phyloP scores from a whole-genome alignment of 2,113 vertebrate genomes.

The Pangasianodon hypophthalmus region DNA sequence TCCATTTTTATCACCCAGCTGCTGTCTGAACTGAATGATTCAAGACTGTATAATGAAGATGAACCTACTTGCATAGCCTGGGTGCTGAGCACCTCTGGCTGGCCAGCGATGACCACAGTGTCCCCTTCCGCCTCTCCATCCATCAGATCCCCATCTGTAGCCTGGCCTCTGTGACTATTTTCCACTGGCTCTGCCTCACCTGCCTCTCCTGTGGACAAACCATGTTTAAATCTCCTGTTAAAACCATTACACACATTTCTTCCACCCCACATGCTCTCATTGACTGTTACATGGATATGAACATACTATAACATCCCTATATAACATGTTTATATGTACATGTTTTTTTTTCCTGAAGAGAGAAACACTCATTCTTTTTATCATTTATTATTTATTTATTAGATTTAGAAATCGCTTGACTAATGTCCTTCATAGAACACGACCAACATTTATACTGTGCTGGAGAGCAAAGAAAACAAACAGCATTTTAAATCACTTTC shows the following conservation, averaged over 20 bases:
- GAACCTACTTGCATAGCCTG: slow-evolving; percentile 89
- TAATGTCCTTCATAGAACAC: too few species aligned
- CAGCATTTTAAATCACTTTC: too few species aligned
- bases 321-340: background rate
- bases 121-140: slow-evolving; percentile 90
- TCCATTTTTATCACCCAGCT: background rate
- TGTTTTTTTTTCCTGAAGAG: background rate
- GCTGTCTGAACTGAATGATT: background rate
- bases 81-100: slow-evolving; percentile 88
- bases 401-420: too few species aligned
- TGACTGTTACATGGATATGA: background rate
- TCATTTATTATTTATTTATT: too few species aligned
- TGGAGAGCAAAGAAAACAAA: too few species aligned
- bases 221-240: background rate
- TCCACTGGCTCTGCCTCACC: slow-evolving; percentile 88
- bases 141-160: slow-evolving; percentile 88
- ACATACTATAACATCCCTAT: background rate
- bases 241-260: background rate
- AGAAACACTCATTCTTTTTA: background rate
- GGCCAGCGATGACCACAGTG: slow-evolving; percentile 87
- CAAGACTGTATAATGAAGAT: background rate
- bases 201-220: slow-evolving; percentile 75
- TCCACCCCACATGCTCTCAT: background rate
- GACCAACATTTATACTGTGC: too few species aligned
- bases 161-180: slow-evolving; percentile 82